Conservation (phyloP, 2,797 vertebrate species). For the Tokudaia tokunoshimensis region DNA sequence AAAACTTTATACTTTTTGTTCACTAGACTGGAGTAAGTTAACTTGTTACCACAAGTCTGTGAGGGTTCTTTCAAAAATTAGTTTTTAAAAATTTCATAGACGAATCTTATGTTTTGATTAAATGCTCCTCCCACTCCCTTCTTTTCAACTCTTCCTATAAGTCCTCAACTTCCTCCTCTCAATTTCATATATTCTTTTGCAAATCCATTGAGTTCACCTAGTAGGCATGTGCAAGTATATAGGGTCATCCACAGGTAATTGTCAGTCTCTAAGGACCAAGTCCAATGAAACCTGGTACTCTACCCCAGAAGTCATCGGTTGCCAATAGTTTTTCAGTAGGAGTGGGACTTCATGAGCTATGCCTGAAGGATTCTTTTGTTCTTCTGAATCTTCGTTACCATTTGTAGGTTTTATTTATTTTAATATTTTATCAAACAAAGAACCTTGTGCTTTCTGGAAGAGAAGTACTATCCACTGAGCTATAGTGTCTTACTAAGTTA, state of each 20-base stretch:
- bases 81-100: background rate
- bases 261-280: background rate
- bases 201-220: background rate
- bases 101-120: background rate
- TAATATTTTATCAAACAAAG: background rate
- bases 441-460: background rate
- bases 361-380: background rate
- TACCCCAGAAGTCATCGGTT: background rate
- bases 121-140: too few relatives aligned
- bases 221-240: rapidly evolving
- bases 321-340: background rate
- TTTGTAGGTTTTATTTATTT: too few relatives aligned
- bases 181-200: background rate
- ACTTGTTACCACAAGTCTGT: background rate
- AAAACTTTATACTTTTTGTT: too few relatives aligned
- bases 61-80: background rate
- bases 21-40: background rate
- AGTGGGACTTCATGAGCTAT: background rate
- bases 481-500: background rate
- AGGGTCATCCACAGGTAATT: too few relatives aligned
- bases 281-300: background rate
- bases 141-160: background rate
- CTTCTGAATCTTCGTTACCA: background rate
- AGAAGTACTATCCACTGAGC: background rate
- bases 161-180: background rate